Conservation (phyloP, 2,888 invertebrate species). For the Drymonia ruficornis region DNA sequence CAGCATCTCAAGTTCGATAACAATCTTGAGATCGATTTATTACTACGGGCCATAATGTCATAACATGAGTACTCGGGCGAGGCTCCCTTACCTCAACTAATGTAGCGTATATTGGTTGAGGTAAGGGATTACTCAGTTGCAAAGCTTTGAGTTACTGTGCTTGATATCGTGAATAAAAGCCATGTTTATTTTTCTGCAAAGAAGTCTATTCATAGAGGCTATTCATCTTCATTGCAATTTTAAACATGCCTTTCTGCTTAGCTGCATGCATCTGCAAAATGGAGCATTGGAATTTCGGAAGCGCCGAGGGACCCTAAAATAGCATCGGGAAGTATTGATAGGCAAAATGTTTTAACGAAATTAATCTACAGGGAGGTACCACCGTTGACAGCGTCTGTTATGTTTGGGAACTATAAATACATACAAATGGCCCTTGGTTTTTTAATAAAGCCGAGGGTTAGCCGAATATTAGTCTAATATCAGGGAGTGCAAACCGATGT, state of each 20-base stretch:
- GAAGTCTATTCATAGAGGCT: background rate
- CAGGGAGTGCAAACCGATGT: slow-evolving; percentile 82
- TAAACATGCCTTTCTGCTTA: slow-evolving; percentile 26
- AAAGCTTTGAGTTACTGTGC: no score
- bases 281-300: slow-evolving; percentile 40
- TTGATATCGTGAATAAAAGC: no score
- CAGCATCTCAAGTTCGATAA: no score
- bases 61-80: no score
- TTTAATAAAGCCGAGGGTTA: slow-evolving; percentile 80
- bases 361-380: slow-evolving; percentile 73
- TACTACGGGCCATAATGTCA: no score
- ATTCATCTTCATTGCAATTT: slow-evolving; percentile 25
- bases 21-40: no score
- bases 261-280: slow-evolving; percentile 32
- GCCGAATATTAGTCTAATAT: slow-evolving; percentile 82
- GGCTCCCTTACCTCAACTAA: no score
- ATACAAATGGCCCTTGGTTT: slow-evolving; percentile 82
- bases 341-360: slow-evolving; percentile 74
- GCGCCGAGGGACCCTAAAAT: slow-evolving; percentile 18
- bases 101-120: no score
- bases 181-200: background rate
- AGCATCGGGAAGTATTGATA: slow-evolving; percentile 43
- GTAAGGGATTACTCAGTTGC: no score
- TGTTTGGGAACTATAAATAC: slow-evolving; percentile 72
- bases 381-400: slow-evolving; percentile 68